phyloP scores from a whole-genome alignment of 2,113 vertebrate genomes.

The Uria lomvia region DNA sequence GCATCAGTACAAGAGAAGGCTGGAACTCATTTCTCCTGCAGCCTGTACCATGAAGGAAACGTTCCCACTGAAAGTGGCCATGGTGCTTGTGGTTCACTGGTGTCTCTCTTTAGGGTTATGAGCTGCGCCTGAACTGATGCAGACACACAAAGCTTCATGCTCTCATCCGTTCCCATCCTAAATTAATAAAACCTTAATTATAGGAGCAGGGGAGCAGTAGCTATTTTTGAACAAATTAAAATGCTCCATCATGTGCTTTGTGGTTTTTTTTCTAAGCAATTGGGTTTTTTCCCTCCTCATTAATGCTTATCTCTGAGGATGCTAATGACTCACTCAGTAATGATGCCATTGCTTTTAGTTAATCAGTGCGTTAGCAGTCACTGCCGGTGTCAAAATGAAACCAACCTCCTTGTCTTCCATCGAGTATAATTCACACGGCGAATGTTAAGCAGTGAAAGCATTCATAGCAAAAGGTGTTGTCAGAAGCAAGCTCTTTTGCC shows the following conservation, averaged over 20 bases:
- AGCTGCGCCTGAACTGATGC: not conserved
- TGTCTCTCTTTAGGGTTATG: not conserved
- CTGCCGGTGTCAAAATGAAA: not conserved
- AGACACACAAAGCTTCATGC: not conserved
- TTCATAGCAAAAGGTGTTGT: not conserved
- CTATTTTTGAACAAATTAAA: not conserved
- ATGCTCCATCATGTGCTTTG: not conserved
- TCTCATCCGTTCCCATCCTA: not conserved
- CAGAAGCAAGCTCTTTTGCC: not conserved
- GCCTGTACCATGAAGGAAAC: not conserved
- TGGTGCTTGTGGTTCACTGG: not conserved
- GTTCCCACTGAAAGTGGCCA: not conserved
- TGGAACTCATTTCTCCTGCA: not conserved
- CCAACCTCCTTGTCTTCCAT: not conserved
- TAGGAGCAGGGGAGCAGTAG: not conserved
- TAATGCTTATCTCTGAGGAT: not conserved
- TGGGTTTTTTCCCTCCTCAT: not conserved
- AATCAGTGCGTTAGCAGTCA: constrained; percentile 21
- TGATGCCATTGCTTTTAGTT: not conserved
- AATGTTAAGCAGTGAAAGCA: not conserved
- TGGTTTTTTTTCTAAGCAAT: not conserved
- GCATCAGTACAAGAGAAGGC: not conserved
- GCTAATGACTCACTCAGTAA: constrained; percentile 6
- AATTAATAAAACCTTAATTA: not conserved
- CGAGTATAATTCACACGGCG: not conserved